Evolutionary conservation across 2,888 invertebrate species (phyloP), one percentile per base, ranked within the genome.

Genomic region (Drosophila algonquin): DNA sequence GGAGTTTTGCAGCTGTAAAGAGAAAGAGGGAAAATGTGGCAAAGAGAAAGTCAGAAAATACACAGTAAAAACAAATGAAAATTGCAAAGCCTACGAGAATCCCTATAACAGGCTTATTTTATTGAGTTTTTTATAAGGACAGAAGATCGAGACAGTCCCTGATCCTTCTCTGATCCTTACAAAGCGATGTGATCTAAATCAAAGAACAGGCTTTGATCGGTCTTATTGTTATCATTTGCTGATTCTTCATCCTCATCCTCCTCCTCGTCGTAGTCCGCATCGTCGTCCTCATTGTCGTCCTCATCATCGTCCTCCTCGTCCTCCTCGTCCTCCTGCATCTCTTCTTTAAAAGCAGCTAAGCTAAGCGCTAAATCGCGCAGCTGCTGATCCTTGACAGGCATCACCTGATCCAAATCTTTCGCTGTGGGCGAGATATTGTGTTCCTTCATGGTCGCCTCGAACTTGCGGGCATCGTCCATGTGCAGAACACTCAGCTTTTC

Each of bases 1-100:
- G 4, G 94, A 94, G 89, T 94, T 95, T 72, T 94, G 94, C 82
- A 94, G 91, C 95, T 95, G 92, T 16, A 93, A 79, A 68, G 21
- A 21, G 3, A 21, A 21, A 21, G 21, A 75, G 61, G 60, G 6
- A 40, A n/a, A 40, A 40, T n/a, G 40, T 6, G 14, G n/a, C 40
- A 40, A 59, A 60, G 67, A n/a, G n/a, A 51, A 65, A 68, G 59
- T 56, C 50, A 18, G 8, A 30, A 63, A 14, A 48, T 18, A 47
- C 8, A 14, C 32, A 50, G 35, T 1, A 46, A 27, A 16, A 27
- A 40, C 30, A 47, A 80, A 73, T 56, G 64, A 84, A 79, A 69
- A 65, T 27, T 52, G 12, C 40, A 9, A 18, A 53, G 12, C 10
- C 30, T 35, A 7, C 1, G 14, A 40, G 40, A 12, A 6, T 45